phyloP scores from a whole-genome alignment of 2,113 vertebrate genomes.

The Syrmaticus mikado region DNA sequence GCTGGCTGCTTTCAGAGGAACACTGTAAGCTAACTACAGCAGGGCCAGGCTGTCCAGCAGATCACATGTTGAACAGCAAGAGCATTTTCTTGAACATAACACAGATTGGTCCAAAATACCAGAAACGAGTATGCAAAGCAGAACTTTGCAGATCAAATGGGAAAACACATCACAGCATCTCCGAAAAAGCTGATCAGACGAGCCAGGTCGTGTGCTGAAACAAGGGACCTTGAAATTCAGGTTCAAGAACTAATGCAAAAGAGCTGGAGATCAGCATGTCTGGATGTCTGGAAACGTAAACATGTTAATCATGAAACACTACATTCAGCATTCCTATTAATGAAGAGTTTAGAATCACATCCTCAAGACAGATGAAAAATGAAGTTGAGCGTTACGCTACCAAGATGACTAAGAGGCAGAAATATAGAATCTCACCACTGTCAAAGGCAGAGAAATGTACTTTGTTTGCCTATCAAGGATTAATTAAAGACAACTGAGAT shows the following conservation, averaged over 20 bases:
- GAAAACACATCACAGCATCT: slow-evolving; percentile 43
- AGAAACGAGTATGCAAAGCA: slow-evolving; percentile 59
- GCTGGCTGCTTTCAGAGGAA: slow-evolving; percentile 1
- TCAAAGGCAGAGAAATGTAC: slow-evolving; percentile 63
- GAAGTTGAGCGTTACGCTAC: slow-evolving; percentile 13
- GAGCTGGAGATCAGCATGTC: slow-evolving; percentile 37
- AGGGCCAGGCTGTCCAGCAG: slow-evolving; percentile 52
- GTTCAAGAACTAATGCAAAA: slow-evolving; percentile 52
- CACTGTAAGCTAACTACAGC: not conserved
- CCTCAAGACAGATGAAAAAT: slow-evolving; percentile 62
- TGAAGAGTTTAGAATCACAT: slow-evolving; percentile 56
- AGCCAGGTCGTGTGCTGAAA: slow-evolving; percentile 51
- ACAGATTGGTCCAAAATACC: slow-evolving; percentile 58
- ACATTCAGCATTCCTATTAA: slow-evolving; percentile 3
- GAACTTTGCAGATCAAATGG: slow-evolving; percentile 70
- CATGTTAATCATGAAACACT: slow-evolving; percentile 17
- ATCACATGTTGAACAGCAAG: slow-evolving; percentile 37
- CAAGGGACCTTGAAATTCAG: slow-evolving; percentile 21
- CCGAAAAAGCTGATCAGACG: slow-evolving; percentile 62
- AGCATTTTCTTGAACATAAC: slow-evolving; percentile 59
- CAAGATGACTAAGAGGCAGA: slow-evolving; percentile 37
- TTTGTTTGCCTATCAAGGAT: slow-evolving; percentile 43
- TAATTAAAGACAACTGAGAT: slow-evolving; percentile 48
- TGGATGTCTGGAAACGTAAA: not conserved
- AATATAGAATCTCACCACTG: slow-evolving; percentile 53